Conservation (phyloP, 2,113 vertebrate genomes). For the Fulmarus glacialis region DNA sequence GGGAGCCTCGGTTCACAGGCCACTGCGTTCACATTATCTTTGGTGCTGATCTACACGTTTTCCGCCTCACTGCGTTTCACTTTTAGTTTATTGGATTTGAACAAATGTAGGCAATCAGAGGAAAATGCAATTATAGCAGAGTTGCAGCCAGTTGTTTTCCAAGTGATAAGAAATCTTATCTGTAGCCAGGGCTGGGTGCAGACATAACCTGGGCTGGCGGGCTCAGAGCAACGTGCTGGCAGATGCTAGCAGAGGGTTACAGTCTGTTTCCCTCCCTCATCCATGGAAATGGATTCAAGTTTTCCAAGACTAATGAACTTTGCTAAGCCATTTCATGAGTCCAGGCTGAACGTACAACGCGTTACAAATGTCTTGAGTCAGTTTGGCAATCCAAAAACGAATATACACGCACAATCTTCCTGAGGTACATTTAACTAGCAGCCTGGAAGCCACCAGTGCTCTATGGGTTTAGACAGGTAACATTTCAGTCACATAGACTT, state of each 20-base stretch:
- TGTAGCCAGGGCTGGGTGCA: neutral
- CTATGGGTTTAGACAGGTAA: neutral
- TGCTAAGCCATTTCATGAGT: neutral
- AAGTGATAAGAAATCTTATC: neutral
- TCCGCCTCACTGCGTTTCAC: neutral
- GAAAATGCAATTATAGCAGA: conserved; percentile 21
- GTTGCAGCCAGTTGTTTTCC: neutral
- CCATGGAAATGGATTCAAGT: neutral
- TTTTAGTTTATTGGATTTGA: conserved; percentile 45
- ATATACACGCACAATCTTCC: neutral
- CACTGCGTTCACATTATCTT: neutral
- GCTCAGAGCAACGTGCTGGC: neutral
- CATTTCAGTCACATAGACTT: neutral
- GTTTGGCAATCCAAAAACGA: neutral
- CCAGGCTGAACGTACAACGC: neutral
- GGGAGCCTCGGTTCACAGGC: neutral
- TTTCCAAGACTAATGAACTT: neutral
- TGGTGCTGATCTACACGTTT: conserved; percentile 14
- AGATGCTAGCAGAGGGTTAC: neutral
- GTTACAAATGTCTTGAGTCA: neutral
- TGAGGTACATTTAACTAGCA: neutral
- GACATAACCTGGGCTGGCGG: neutral
- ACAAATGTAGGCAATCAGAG: conserved; percentile 46
- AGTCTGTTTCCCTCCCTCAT: neutral
- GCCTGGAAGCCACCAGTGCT: neutral